These are phyloP conservation scores for Muntiacus muntjak DNA, from an alignment of 2,113 vertebrate species.

Conservation along the genomic window DNA sequence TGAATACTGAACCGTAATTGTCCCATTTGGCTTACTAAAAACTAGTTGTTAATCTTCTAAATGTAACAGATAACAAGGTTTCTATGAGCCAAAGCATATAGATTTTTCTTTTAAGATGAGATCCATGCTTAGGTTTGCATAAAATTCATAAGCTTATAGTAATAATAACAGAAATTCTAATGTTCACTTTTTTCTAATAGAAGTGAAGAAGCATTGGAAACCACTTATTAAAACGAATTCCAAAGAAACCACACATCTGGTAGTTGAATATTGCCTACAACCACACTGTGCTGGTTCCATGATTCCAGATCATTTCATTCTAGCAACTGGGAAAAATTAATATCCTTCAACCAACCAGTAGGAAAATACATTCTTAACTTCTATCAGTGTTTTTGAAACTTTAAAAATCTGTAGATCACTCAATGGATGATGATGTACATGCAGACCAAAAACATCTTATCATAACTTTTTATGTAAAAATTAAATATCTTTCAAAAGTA, in stretches of 20 bases:
- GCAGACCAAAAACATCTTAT: neutral
- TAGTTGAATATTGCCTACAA: neutral
- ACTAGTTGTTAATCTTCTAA: neutral
- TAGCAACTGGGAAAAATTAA: neutral
- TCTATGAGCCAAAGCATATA: neutral
- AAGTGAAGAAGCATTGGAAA: neutral
- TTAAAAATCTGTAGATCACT: neutral
- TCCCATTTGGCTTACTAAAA: neutral
- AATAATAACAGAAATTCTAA: neutral
- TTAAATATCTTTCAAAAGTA: neutral
- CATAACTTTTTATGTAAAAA: neutral
- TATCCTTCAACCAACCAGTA: neutral
- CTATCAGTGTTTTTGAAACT: neutral
- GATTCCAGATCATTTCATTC: neutral
- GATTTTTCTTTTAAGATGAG: neutral
- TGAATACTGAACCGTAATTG: neutral
- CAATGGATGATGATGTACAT: neutral
- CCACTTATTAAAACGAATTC: neutral
- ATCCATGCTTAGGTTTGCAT: neutral
- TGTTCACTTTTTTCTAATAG: neutral
- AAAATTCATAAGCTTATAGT: neutral
- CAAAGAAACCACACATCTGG: neutral
- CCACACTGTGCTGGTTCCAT: neutral
- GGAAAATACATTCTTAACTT: neutral
- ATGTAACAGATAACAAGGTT: neutral